Percentiles rank a stretch among this genome's conserved stretches.
These are phyloP conservation scores for Cichlasoma orientale DNA, from an alignment of 2,797 vertebrate genomes.

Conservation along the genomic window DNA sequence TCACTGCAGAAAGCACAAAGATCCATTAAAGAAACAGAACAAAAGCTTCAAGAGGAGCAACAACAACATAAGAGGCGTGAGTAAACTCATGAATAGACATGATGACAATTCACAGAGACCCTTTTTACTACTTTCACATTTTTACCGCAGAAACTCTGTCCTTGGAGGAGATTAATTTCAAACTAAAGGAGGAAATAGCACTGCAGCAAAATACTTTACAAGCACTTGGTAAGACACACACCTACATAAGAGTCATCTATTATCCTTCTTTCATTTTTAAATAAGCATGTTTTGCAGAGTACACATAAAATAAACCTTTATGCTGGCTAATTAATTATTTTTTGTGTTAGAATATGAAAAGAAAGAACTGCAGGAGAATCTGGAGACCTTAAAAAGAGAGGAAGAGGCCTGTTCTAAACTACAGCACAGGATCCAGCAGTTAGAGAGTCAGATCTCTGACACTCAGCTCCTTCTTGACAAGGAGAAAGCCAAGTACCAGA, in stretches of 20 bases:
- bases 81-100: not conserved
- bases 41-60: slow-evolving; percentile 77
- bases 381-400: slow-evolving; percentile 59
- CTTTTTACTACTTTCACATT: slow-evolving; percentile 9
- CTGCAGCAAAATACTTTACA: slow-evolving; percentile 72
- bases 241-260: not conserved
- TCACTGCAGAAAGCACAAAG: slow-evolving; percentile 66
- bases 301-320: not conserved
- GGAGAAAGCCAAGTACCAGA: slow-evolving; percentile 85
- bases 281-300: not conserved
- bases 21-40: slow-evolving; percentile 67
- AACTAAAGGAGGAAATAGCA: slow-evolving; percentile 78
- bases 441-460: slow-evolving; percentile 76
- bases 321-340: not conserved
- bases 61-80: slow-evolving; percentile 81
- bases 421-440: slow-evolving; percentile 76
- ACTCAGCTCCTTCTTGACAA: slow-evolving; percentile 82
- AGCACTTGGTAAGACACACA: slow-evolving; percentile 81
- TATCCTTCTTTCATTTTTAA: not conserved
- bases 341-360: slow-evolving; percentile 77
- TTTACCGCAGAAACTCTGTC: slow-evolving; percentile 58
- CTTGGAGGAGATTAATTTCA: slow-evolving; percentile 63
- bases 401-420: slow-evolving; percentile 68
- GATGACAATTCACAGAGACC: not conserved
- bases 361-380: slow-evolving; percentile 72